phyloP scores from a whole-genome alignment of 2,888 invertebrate genomes.

The Bembecia ichneumoniformis region DNA sequence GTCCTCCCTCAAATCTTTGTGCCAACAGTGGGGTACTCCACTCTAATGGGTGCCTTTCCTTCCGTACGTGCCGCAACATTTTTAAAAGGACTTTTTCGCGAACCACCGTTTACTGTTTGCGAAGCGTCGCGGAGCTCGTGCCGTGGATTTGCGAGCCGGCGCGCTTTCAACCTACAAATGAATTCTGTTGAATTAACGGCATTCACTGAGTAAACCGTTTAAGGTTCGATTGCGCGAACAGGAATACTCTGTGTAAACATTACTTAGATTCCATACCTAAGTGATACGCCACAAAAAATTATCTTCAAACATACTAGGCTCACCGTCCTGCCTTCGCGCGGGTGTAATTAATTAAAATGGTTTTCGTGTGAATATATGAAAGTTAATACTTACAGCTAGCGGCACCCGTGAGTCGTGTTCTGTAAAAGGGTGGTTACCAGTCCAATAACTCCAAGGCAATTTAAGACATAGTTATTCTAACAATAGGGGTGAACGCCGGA shows the following conservation, averaged over 20 bases:
- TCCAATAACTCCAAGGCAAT: too few relatives aligned
- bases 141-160: slow-evolving; percentile 35
- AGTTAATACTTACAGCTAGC: too few relatives aligned
- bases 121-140: slow-evolving; percentile 22
- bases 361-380: too few relatives aligned
- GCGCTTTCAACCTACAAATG: slow-evolving; percentile 63
- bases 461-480: too few relatives aligned
- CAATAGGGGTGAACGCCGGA: too few relatives aligned
- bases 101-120: slow-evolving; percentile 50
- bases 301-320: too few relatives aligned
- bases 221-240: background rate
- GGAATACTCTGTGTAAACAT: background rate
- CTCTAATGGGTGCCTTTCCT: slow-evolving; percentile 66
- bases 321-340: too few relatives aligned
- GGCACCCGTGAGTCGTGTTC: too few relatives aligned
- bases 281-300: too few relatives aligned
- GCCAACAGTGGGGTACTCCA: slow-evolving; percentile 65
- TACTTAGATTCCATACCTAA: too few relatives aligned
- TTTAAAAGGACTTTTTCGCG: slow-evolving; percentile 72
- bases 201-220: slow-evolving; percentile 47
- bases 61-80: slow-evolving; percentile 70
- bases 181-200: slow-evolving; percentile 55
- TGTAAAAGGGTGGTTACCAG: too few relatives aligned
- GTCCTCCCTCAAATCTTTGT: slow-evolving; percentile 61
- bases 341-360: too few relatives aligned